phyloP scores from a whole-genome alignment of 2,113 vertebrate genomes.

The Chloebia gouldiae region DNA sequence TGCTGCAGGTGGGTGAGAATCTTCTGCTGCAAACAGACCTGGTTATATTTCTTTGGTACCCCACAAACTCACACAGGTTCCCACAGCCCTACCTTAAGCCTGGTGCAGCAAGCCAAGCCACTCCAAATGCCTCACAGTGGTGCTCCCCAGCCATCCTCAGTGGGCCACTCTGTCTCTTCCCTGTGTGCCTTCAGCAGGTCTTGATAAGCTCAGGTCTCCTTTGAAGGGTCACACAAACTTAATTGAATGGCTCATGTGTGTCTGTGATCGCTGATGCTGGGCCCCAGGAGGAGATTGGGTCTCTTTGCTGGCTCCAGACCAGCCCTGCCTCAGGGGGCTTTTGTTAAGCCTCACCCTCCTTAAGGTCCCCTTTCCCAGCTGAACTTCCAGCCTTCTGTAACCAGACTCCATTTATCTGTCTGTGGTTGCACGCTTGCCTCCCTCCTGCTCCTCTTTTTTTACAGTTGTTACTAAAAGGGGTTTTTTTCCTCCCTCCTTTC shows the following conservation, averaged over 20 bases:
- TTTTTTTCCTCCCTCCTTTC: background rate
- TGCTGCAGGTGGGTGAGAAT: background rate
- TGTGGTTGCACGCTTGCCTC: background rate
- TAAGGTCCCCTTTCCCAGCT: background rate
- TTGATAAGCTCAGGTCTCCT: rapidly evolving
- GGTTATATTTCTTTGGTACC: background rate
- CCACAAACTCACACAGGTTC: background rate
- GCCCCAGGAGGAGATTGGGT: background rate
- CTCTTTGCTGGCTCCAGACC: background rate
- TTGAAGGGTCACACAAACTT: background rate
- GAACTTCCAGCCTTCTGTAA: background rate
- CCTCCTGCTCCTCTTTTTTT: background rate
- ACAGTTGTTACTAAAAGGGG: background rate
- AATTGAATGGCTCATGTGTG: background rate
- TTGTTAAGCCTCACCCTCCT: background rate
- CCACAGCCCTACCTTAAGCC: background rate
- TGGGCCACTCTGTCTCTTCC: background rate
- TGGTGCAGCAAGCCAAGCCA: background rate
- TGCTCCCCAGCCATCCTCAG: background rate
- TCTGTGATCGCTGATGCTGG: rapidly evolving
- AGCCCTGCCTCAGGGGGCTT: background rate
- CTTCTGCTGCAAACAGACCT: background rate
- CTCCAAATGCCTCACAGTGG: rapidly evolving
- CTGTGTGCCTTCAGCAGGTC: background rate
- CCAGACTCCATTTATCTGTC: background rate